Conservation (phyloP, 37 sponge, comb jelly and placozoan species). For the Diacarnus erythraeanus region DNA sequence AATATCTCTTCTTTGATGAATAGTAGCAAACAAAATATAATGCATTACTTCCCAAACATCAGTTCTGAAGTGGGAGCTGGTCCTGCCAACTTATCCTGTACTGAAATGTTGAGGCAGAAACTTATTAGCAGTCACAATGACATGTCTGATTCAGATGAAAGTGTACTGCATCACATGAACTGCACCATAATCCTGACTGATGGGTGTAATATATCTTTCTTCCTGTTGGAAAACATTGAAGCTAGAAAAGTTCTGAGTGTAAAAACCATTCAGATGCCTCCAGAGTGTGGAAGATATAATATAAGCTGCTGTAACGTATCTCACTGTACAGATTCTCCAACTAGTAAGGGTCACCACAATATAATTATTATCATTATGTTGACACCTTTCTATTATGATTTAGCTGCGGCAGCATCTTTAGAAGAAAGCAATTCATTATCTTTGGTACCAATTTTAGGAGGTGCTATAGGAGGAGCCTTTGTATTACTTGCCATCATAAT, state of each 20-base stretch:
- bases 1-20: background rate
- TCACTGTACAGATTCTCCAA: background rate
- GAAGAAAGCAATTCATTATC: too few relatives aligned
- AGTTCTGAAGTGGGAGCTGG: background rate
- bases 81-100: background rate
- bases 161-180: background rate
- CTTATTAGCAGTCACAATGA: background rate
- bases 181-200: background rate
- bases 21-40: background rate
- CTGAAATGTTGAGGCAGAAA: background rate
- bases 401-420: too few relatives aligned
- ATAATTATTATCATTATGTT: background rate
- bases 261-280: background rate
- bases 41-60: background rate
- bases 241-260: background rate
- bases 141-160: background rate
- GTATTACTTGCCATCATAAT: background rate
- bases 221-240: background rate
- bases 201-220: background rate
- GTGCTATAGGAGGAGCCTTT: background rate
- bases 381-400: too few relatives aligned
- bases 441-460: background rate
- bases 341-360: background rate
- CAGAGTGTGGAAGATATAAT: background rate
- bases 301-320: background rate